Conservation (phyloP, 2,113 vertebrate species). For the Engraulis encrasicolus region DNA sequence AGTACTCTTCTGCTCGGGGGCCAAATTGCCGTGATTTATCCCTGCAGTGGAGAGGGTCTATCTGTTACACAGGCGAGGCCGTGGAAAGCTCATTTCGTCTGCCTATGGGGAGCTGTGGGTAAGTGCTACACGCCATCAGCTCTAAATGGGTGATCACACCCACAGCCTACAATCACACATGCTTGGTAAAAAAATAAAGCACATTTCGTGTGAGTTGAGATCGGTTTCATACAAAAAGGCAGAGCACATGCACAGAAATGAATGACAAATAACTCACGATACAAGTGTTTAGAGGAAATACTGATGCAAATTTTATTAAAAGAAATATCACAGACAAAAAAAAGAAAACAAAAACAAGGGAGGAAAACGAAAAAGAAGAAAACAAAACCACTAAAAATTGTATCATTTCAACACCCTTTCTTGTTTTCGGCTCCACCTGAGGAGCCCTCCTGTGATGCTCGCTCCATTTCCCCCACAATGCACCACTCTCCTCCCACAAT, state of each 20-base stretch:
- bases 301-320: constrained; percentile 78
- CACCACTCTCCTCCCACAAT: not conserved
- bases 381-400: constrained; percentile 30
- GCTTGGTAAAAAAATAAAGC: not conserved
- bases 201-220: not conserved
- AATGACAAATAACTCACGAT: not conserved
- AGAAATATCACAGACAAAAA: constrained; percentile 70
- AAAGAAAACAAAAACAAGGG: constrained; percentile 60
- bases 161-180: not conserved
- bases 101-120: not conserved
- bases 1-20: not conserved
- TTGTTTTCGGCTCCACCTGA: not conserved
- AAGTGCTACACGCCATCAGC: not conserved
- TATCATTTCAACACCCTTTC: not conserved
- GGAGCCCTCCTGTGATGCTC: not conserved
- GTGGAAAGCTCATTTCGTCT: not conserved
- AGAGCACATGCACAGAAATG: not conserved
- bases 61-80: not conserved
- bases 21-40: not conserved
- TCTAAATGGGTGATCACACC: no score
- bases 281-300: constrained; percentile 48
- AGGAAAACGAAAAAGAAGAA: constrained; percentile 60
- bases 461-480: not conserved
- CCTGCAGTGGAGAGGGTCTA: not conserved
- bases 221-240: not conserved